These are phyloP conservation scores for Thinocorus orbignyianus DNA, from an alignment of 2,113 vertebrate species.

Conservation along the genomic window DNA sequence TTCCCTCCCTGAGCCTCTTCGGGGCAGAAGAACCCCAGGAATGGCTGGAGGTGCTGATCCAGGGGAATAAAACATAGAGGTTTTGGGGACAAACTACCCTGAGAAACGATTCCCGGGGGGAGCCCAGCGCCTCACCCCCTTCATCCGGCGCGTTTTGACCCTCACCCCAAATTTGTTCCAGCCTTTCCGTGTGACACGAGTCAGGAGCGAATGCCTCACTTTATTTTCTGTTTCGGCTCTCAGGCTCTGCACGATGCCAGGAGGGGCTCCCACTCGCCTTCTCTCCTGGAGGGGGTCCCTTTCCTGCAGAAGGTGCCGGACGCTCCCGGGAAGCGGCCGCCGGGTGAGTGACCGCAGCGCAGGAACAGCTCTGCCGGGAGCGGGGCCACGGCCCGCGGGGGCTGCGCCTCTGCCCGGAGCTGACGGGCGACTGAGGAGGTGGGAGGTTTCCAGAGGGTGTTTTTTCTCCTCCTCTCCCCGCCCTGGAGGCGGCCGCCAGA, in stretches of 20 bases:
- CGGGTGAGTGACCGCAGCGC: background rate
- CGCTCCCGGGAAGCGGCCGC: background rate
- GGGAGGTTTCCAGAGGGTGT: background rate
- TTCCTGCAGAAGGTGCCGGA: background rate
- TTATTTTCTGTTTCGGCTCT: background rate
- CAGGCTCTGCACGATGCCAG: background rate
- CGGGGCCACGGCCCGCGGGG: background rate
- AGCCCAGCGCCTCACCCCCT: background rate
- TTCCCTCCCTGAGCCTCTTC: rapidly evolving
- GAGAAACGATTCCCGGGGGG: rapidly evolving
- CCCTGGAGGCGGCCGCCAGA: background rate
- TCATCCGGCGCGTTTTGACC: rapidly evolving
- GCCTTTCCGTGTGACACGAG: rapidly evolving
- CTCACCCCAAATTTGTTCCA: background rate
- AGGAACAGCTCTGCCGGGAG: background rate
- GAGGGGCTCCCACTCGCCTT: background rate
- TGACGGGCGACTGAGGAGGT: background rate
- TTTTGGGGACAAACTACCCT: background rate
- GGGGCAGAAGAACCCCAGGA: rapidly evolving
- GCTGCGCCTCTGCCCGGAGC: background rate
- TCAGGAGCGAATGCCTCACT: background rate
- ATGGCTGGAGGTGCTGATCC: background rate
- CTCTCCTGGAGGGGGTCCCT: background rate
- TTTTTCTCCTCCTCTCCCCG: background rate
- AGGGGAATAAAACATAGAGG: rapidly evolving